phyloP scores from a whole-genome alignment of 2,797 vertebrate genomes.

The Gymnopithys bicolor region DNA sequence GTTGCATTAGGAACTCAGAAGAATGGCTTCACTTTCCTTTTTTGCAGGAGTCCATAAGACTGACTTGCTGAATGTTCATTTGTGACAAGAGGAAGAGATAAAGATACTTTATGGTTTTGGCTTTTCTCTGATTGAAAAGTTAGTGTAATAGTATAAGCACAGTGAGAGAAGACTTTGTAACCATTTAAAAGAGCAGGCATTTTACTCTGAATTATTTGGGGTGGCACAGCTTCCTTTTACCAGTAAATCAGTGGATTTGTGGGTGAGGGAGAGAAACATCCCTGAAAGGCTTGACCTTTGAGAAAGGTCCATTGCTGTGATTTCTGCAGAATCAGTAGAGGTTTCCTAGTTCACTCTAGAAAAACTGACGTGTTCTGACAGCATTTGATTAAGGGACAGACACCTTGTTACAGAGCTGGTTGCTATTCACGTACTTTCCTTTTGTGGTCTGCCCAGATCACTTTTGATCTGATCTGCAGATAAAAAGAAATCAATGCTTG shows the following conservation, averaged over 20 bases:
- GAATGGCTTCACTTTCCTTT: background rate
- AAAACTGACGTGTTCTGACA: background rate
- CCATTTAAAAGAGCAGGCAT: background rate
- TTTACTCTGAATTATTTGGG: background rate
- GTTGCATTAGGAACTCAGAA: background rate
- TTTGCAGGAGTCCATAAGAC: background rate
- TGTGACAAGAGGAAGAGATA: background rate
- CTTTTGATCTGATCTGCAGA: background rate
- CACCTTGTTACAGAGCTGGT: background rate
- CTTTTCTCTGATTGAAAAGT: background rate
- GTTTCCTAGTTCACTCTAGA: background rate
- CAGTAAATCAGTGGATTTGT: background rate
- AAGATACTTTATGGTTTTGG: background rate
- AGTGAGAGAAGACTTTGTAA: background rate
- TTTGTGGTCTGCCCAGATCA: background rate
- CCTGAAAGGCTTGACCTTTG: background rate
- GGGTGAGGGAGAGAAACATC: background rate
- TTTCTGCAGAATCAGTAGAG: background rate
- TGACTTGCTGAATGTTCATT: background rate
- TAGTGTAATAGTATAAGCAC: background rate
- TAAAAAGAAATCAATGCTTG: background rate
- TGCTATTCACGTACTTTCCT: background rate
- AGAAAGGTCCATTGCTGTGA: background rate
- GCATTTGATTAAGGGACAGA: background rate
- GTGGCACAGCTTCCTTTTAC: background rate